A percentile compares a stretch with the other conserved stretches of the same genome.
These are phyloP conservation scores for Loripinus fragilis DNA, from an alignment of 2,888 invertebrate species.

Conservation along the genomic window DNA sequence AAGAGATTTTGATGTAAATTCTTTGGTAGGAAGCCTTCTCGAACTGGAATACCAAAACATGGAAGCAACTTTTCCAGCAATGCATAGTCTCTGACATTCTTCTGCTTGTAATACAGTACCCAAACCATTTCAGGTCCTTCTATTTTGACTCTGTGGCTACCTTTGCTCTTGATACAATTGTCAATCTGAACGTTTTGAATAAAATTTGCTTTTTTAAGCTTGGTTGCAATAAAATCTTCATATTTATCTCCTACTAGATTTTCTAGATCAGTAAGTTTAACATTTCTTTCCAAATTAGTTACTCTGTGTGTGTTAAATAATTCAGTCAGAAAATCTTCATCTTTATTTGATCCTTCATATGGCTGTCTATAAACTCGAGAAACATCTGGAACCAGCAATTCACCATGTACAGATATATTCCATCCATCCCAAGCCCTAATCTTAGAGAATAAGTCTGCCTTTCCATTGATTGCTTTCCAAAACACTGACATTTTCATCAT, in stretches of 20 bases:
- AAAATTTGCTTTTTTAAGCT: conserved; percentile 30
- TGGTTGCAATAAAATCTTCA: conserved; percentile 42
- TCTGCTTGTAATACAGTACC: conserved; percentile 73
- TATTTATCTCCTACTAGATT: conserved; percentile 51
- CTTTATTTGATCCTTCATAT: conserved; percentile 71
- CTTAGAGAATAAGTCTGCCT: conserved; percentile 9
- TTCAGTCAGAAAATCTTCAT: conserved; percentile 73
- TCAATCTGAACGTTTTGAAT: conserved; percentile 1
- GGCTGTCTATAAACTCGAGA: conserved; percentile 81
- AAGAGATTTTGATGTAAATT: conserved; percentile 75
- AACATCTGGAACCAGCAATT: conserved; percentile 82
- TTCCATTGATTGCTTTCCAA: neutral
- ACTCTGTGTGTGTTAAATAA: conserved; percentile 78
- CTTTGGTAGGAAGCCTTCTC: conserved; percentile 64
- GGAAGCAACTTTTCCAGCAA: conserved; percentile 65
- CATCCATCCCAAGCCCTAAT: conserved; percentile 82
- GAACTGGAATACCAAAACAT: conserved; percentile 78
- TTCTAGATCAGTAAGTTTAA: conserved; percentile 36
- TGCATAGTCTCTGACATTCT: conserved; percentile 60
- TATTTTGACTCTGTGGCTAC: neutral
- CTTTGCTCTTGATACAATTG: conserved; percentile 19
- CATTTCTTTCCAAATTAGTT: conserved; percentile 78
- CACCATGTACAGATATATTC: conserved; percentile 61
- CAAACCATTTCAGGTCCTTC: neutral
- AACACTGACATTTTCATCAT: conserved; percentile 78